These are phyloP conservation scores for Nicator chloris DNA, from an alignment of 2,113 vertebrate species.

Conservation along the genomic window DNA sequence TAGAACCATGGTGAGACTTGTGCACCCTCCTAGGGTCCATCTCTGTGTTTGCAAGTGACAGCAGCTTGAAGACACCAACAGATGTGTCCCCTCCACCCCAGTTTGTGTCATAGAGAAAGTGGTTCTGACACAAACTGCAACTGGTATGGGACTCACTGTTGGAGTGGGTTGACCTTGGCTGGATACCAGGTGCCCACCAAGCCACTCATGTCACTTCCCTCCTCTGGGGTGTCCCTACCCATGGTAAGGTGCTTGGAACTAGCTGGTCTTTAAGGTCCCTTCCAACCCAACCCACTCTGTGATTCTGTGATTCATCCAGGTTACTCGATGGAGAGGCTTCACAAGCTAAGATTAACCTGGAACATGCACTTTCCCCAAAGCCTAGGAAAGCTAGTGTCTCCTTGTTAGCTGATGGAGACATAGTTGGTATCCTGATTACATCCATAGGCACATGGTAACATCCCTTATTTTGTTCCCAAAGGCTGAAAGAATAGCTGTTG, in stretches of 20 bases:
- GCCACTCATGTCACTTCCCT: neutral
- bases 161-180: neutral
- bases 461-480: neutral
- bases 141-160: neutral
- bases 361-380: neutral
- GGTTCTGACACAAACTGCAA: neutral
- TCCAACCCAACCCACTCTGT: neutral
- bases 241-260: neutral
- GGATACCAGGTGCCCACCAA: neutral
- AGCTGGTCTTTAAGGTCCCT: neutral
- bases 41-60: neutral
- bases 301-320: neutral
- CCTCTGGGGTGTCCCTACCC: neutral
- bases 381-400: neutral
- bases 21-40: neutral
- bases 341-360: neutral
- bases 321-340: neutral
- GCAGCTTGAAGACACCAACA: neutral
- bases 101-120: neutral
- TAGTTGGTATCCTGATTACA: neutral
- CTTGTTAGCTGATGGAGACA: neutral
- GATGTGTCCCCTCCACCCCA: neutral
- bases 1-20: rapidly evolving
- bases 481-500: neutral
- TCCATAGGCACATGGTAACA: neutral